These are phyloP conservation scores for Lasiommata megera DNA, from an alignment of 2,888 invertebrate genomes.

Conservation along the genomic window DNA sequence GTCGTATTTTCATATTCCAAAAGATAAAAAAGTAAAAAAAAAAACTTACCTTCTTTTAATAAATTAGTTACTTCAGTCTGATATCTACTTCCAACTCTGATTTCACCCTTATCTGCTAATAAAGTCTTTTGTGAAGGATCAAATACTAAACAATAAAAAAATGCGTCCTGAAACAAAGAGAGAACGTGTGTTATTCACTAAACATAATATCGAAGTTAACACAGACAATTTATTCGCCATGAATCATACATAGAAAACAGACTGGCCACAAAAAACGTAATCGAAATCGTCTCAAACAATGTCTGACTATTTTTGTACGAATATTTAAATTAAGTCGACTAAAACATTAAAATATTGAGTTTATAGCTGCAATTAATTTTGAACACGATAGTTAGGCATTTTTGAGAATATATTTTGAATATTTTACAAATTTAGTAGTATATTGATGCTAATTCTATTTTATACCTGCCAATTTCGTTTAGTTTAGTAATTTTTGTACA, in stretches of 20 bases:
- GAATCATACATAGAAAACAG: not conserved
- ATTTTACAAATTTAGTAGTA: not conserved
- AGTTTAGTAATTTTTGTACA: no score
- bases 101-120: conserved; percentile 98
- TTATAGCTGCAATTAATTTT: conserved; percentile 3
- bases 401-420: not conserved
- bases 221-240: conserved; percentile 2
- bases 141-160: conserved; percentile 99
- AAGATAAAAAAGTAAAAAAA: not conserved
- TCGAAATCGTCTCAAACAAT: conserved; percentile 3
- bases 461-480: no score
- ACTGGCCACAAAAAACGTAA: not conserved
- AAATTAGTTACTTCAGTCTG: conserved; percentile 96
- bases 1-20: no score
- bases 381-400: not conserved
- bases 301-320: conserved; percentile 11
- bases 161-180: conserved; percentile 91
- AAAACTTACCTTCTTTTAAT: conserved; percentile 86
- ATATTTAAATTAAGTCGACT: conserved; percentile 11
- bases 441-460: not conserved
- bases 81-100: conserved; percentile 95
- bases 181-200: conserved; percentile 35
- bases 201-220: not conserved
- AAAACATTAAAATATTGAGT: not conserved
- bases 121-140: conserved; percentile 99